Evolutionary conservation across 2,797 vertebrate species (phyloP).

Genomic region (Perodicticus potto): DNA sequence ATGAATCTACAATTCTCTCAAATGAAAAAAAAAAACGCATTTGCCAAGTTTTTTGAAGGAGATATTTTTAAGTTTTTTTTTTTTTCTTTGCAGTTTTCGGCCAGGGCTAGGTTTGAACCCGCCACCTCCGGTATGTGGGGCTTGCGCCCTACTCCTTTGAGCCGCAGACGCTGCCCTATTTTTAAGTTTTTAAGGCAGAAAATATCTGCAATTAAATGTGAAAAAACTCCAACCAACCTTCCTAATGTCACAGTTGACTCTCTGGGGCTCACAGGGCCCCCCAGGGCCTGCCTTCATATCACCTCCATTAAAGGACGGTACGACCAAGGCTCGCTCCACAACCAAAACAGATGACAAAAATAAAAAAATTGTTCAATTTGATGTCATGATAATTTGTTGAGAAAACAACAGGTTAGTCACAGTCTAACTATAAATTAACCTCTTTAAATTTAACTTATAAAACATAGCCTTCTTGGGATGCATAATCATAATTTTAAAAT

Average conservation of each 20-base stretch:
- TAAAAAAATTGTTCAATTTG: neutral
- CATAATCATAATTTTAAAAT: constrained; percentile 25
- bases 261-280: neutral
- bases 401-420: neutral
- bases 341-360: neutral
- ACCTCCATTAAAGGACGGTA: neutral
- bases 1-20: neutral
- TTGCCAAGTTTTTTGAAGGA: neutral
- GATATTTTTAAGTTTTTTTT: neutral
- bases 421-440: neutral
- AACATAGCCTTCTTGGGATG: neutral
- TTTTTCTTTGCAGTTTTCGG: too few species aligned
- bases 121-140: too few species aligned
- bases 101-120: too few species aligned
- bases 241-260: neutral
- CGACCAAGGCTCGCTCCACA: neutral
- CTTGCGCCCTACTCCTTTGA: too few species aligned
- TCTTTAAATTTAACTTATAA: constrained; percentile 1
- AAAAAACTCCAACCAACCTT: neutral
- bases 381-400: neutral
- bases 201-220: neutral
- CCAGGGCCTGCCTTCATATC: neutral
- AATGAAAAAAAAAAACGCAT: neutral
- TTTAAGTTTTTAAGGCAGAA: neutral
- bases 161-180: neutral